Percentiles rank a stretch among this genome's conserved stretches.
Conservation (phyloP, 2,888 invertebrate genomes). For the Theretra japonica region DNA sequence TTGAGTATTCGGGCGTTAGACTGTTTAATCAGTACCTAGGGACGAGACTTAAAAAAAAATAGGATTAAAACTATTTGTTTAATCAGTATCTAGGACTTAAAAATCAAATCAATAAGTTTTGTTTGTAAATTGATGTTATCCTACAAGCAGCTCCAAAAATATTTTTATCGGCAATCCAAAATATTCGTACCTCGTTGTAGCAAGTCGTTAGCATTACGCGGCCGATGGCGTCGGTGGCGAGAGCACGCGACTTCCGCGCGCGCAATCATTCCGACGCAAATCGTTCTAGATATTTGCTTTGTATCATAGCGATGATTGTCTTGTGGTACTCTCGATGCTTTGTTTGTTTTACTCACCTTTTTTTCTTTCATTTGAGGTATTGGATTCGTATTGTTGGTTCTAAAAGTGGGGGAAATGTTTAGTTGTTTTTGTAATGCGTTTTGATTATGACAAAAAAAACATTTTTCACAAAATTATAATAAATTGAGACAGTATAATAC, state of each 20-base stretch:
- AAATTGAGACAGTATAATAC: no score
- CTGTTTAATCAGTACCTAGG: no score
- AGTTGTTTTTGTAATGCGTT: neutral
- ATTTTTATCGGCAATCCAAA: neutral
- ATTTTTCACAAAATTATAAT: no score
- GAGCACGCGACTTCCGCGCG: constrained; percentile 73
- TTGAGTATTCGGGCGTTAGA: no score
- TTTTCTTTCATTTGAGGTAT: neutral
- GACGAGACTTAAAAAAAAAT: no score
- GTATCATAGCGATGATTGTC: constrained; percentile 49
- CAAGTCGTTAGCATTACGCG: constrained; percentile 50
- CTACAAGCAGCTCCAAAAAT: no score
- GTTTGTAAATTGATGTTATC: no score
- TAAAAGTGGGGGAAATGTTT: neutral
- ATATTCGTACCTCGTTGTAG: constrained; percentile 44
- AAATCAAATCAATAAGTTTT: no score
- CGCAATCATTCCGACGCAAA: constrained; percentile 47
- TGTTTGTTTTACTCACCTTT: constrained; percentile 23
- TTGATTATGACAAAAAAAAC: no score
- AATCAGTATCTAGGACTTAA: no score
- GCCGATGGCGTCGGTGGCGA: constrained; percentile 53
- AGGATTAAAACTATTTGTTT: no score
- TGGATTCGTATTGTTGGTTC: neutral
- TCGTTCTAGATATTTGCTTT: constrained; percentile 50
- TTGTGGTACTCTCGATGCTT: constrained; percentile 41